These are phyloP conservation scores for Cebidichthys violaceus DNA, from an alignment of 2,113 vertebrate genomes.

Conservation along the genomic window DNA sequence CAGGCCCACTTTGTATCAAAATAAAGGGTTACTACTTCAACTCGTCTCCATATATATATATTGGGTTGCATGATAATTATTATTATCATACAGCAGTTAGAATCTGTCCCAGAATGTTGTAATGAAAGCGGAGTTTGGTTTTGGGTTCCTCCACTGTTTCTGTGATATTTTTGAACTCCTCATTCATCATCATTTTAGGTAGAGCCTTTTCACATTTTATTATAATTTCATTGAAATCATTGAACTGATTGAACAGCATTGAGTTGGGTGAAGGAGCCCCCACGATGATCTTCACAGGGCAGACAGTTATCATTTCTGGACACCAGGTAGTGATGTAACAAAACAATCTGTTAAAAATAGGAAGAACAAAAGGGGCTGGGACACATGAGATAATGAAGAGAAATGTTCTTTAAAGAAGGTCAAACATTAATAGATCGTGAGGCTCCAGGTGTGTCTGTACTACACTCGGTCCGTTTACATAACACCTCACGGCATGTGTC, in stretches of 20 bases:
- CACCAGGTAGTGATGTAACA: conserved; percentile 42
- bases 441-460: conserved; percentile 32
- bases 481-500: conserved; percentile 26
- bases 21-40: no score
- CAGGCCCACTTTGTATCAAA: no score
- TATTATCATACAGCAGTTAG: background rate
- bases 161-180: background rate
- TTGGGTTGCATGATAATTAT: background rate
- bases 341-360: conserved; percentile 21
- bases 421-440: conserved; percentile 21
- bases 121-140: background rate
- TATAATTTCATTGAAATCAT: background rate
- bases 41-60: no score
- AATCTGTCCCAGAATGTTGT: background rate
- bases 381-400: background rate
- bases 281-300: conserved; percentile 4
- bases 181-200: background rate
- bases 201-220: background rate
- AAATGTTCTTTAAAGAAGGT: conserved; percentile 35
- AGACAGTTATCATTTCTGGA: conserved; percentile 11
- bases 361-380: background rate
- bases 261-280: background rate
- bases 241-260: background rate
- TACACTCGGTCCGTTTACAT: conserved; percentile 18
- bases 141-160: background rate